Base-by-base conservation (phyloP, 2,888 invertebrate genomes). In the Ochropleura leucogaster region DNA sequence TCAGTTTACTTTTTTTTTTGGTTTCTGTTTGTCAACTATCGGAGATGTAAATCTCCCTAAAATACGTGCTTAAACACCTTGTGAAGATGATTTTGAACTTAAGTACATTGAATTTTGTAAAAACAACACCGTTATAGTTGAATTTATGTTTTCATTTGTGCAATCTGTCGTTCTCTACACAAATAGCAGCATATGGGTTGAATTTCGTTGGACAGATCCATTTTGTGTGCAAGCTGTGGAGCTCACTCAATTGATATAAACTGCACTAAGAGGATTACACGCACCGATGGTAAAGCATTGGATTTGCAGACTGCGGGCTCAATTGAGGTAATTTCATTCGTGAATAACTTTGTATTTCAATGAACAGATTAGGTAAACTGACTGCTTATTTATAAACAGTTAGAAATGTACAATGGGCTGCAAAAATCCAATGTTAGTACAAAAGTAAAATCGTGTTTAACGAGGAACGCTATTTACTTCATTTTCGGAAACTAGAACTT, bases 241-340 rank as follows among this genome's bases (percentile, higher is more conserved):
- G 63, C 70, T 75, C 86, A 72, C 72, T 78, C 81, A 70, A 84
- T 78, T 76, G 77, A 73, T 74, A 80, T 76, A 60, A 73, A 86
- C 80, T 84, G 76, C 74, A 77, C 44, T 83, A 85, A 84, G 80
- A 77, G 84, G 84, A 85, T 84, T 85, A 85, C 47, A 18, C 63
- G 80, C 74, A 63, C 20, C 65, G 62, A 12, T 42, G 62, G 55
- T 3, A 49, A 55, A 49, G 72, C 67, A 68, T 83, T 72, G 68
- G 20, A 8, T 69, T 72, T 64, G 51, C 71, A 46, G 46, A 10
- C 46, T n/a, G n/a, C 14, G 47, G 12, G 47, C 78, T 57, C 77
- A 77, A 82, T 77, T 59, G 16, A 67, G 42, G 46, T 77, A 51
- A 77, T 82, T 85, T 67, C 60, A 82, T 85, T 69, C 63, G 16